These are phyloP conservation scores for Lycocorax pyrrhopterus DNA, from an alignment of 2,113 vertebrate genomes.

Conservation along the genomic window DNA sequence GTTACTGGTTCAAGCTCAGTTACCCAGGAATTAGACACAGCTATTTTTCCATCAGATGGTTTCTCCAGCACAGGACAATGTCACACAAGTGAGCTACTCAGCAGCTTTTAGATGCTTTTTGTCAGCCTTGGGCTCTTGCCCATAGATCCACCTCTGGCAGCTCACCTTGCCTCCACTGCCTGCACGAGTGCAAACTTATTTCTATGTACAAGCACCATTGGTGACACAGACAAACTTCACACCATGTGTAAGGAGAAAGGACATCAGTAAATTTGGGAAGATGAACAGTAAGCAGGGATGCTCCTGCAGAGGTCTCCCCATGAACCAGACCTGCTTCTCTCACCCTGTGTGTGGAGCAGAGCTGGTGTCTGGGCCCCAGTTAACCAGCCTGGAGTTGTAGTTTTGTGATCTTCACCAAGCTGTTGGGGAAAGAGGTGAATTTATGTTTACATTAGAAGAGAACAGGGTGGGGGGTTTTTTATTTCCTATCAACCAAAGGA, in stretches of 20 bases:
- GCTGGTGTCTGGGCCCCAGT: background rate
- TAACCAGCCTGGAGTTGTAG: fast-evolving
- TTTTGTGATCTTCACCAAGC: background rate
- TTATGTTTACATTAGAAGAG: background rate
- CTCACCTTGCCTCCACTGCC: background rate
- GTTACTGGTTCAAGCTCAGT: background rate
- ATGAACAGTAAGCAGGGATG: fast-evolving
- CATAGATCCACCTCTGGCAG: background rate
- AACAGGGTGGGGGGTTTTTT: background rate
- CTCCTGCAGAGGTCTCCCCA: background rate
- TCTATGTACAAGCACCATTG: background rate
- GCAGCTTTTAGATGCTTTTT: background rate
- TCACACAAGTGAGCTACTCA: background rate
- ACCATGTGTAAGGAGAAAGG: background rate
- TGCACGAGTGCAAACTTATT: fast-evolving
- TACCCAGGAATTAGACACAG: background rate
- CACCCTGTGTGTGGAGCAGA: background rate
- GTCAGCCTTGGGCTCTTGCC: background rate
- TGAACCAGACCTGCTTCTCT: background rate
- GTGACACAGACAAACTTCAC: background rate
- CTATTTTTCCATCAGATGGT: background rate
- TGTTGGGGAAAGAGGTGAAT: background rate
- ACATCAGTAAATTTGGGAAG: background rate
- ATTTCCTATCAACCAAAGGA: background rate
- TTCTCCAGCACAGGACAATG: background rate